phyloP scores from a whole-genome alignment of 1,140 invertebrate species.

The Rhynchophorus ferrugineus region DNA sequence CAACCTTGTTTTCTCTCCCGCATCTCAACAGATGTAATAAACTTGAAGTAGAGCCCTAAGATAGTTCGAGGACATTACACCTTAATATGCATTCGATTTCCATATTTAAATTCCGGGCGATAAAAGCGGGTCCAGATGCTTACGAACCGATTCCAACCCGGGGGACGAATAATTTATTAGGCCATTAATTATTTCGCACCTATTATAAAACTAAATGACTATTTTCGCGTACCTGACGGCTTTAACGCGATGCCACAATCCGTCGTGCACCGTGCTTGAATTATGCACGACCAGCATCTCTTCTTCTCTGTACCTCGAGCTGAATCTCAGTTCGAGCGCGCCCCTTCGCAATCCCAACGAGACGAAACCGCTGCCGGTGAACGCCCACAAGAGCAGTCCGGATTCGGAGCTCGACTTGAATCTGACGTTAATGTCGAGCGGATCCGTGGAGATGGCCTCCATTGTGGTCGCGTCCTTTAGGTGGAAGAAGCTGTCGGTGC shows the following conservation, averaged over 20 bases:
- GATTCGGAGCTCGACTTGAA: conserved; percentile 58
- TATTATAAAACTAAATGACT: too few relatives aligned
- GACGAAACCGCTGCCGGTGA: conserved; percentile 70
- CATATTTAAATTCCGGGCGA: too few relatives aligned
- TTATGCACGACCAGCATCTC: conserved; percentile 78
- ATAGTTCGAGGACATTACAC: too few relatives aligned
- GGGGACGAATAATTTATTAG: too few relatives aligned
- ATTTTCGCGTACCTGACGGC: conserved; percentile 87
- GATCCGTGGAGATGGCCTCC: conserved; percentile 65
- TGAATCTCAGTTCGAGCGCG: conserved; percentile 57
- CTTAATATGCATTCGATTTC: too few relatives aligned
- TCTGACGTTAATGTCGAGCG: conserved; percentile 71
- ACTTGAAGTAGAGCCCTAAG: too few relatives aligned
- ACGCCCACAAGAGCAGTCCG: conserved; percentile 85
- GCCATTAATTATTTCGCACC: too few relatives aligned
- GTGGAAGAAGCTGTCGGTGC: conserved; percentile 60
- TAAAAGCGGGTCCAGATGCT: too few relatives aligned
- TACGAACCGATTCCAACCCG: too few relatives aligned
- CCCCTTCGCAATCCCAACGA: conserved; percentile 77
- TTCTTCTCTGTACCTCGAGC: conserved; percentile 59
- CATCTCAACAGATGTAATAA: too few relatives aligned
- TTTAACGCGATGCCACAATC: conserved; percentile 83
- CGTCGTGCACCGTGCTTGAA: conserved; percentile 80
- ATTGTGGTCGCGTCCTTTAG: conserved; percentile 61
- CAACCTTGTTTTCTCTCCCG: too few relatives aligned